Conservation (phyloP, 2,113 vertebrate species). For the Hemicordylus capensis region DNA sequence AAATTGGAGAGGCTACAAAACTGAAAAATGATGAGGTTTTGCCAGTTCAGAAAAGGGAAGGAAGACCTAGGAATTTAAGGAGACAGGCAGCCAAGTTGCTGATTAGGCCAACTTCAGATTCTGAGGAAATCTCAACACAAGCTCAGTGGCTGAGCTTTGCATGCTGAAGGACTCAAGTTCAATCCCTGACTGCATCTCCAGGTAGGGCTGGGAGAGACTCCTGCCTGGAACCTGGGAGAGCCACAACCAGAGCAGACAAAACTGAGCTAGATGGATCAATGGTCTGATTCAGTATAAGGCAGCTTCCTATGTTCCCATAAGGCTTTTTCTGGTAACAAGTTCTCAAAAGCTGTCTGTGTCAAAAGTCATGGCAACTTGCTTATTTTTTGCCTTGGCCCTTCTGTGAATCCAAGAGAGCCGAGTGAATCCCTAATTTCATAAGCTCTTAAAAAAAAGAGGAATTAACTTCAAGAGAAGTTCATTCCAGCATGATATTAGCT, state of each 20-base stretch:
- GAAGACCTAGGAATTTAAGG: neutral
- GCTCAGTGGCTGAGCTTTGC: too few relatives aligned
- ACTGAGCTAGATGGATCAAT: too few relatives aligned
- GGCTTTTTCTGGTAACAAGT: conserved; percentile 16
- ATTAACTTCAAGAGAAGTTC: too few relatives aligned
- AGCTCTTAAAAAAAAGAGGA: too few relatives aligned
- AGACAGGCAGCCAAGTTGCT: neutral
- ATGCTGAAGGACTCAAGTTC: too few relatives aligned
- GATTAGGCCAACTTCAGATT: neutral
- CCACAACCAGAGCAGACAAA: too few relatives aligned
- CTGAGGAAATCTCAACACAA: neutral
- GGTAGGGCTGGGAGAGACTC: too few relatives aligned
- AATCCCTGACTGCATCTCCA: too few relatives aligned
- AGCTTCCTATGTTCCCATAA: too few relatives aligned
- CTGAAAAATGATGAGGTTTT: neutral
- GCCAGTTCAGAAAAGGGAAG: neutral
- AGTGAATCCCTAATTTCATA: conserved; percentile 91
- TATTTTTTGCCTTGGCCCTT: conserved; percentile 88
- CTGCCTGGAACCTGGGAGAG: too few relatives aligned
- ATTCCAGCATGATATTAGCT: too few relatives aligned
- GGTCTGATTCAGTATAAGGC: too few relatives aligned
- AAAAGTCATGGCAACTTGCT: conserved; percentile 33
- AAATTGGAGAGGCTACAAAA: neutral
- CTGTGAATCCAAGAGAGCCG: conserved; percentile 83
- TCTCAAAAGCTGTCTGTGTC: conserved; percentile 67